phyloP scores from a whole-genome alignment of 2,113 vertebrate genomes.

The Coryphaenoides rupestris region DNA sequence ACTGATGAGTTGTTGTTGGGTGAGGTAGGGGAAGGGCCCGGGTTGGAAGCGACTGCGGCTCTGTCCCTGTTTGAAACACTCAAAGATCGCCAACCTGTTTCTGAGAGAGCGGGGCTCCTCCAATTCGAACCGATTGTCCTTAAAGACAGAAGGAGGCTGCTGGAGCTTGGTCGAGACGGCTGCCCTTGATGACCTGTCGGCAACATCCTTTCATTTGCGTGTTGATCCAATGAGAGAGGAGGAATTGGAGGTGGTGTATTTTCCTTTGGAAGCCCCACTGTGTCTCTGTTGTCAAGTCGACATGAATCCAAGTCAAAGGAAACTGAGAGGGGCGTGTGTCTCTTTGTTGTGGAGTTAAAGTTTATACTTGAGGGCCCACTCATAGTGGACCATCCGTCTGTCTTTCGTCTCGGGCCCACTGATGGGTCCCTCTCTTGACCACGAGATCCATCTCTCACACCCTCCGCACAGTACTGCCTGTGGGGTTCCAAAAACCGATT shows the following conservation, averaged over 20 bases:
- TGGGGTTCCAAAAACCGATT: slow-evolving; percentile 22
- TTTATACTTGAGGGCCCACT: slow-evolving; percentile 38
- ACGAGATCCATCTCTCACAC: slow-evolving; percentile 11
- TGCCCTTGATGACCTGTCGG: slow-evolving; percentile 35
- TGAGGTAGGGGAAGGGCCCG: slow-evolving; percentile 23
- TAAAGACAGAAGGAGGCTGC: slow-evolving; percentile 68
- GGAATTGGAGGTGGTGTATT: slow-evolving; percentile 7
- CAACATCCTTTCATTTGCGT: slow-evolving; percentile 39
- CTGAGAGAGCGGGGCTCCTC: slow-evolving; percentile 22
- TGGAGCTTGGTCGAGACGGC: slow-evolving; percentile 52
- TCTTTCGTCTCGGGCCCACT: slow-evolving; percentile 37
- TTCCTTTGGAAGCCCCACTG: not conserved
- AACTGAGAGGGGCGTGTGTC: slow-evolving; percentile 36
- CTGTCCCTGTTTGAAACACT: slow-evolving; percentile 19
- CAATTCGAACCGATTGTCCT: slow-evolving; percentile 48
- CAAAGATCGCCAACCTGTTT: slow-evolving; percentile 16
- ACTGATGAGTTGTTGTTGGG: slow-evolving; percentile 38
- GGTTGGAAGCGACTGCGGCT: slow-evolving; percentile 16
- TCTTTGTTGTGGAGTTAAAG: slow-evolving; percentile 37
- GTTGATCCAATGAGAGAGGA: slow-evolving; percentile 29
- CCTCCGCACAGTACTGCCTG: slow-evolving; percentile 16
- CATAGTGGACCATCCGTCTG: slow-evolving; percentile 52
- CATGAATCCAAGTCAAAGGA: slow-evolving; percentile 41
- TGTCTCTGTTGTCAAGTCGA: slow-evolving; percentile 30
- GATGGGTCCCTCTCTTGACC: slow-evolving; percentile 35